Percentiles rank a stretch among this genome's conserved stretches.
Evolutionary conservation across 2,888 invertebrate species (phyloP).

Genomic region (Apoda limacodes): DNA sequence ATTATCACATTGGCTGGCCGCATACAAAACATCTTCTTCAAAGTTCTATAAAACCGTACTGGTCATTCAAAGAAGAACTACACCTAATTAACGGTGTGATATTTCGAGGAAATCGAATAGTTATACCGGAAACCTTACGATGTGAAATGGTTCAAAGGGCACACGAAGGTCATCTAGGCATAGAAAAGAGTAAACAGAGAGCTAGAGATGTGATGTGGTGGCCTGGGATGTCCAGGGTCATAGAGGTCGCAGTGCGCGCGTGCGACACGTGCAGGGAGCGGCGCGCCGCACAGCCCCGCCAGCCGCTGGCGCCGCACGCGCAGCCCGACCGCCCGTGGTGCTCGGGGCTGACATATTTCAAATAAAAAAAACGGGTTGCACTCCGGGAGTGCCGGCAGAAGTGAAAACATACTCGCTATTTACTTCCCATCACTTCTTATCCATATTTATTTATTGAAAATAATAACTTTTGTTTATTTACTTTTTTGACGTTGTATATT

Average conservation of each 20-base stretch:
- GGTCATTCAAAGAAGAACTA: conserved; percentile 15
- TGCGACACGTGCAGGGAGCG: conserved; percentile 17
- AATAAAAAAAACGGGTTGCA: no score
- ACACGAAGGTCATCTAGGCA: conserved; percentile 25
- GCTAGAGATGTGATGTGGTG: conserved; percentile 26
- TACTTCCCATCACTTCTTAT: no score
- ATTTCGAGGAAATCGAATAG: conserved; percentile 18
- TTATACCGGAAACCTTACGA: conserved; percentile 18
- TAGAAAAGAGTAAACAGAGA: conserved; percentile 22
- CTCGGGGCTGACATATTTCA: conserved; percentile 19
- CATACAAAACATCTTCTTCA: conserved; percentile 15
- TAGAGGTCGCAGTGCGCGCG: conserved; percentile 18
- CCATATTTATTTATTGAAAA: no score
- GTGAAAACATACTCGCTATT: no score
- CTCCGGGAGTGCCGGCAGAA: no score
- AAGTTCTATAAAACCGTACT: no score
- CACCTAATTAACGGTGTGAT: conserved; percentile 18
- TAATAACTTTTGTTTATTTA: no score
- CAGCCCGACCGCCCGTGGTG: conserved; percentile 17
- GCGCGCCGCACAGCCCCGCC: no score
- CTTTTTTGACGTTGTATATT: no score
- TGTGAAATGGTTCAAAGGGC: conserved; percentile 18
- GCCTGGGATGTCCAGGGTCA: conserved; percentile 21
- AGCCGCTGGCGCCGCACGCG: conserved; percentile 10
- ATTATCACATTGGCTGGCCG: conserved; percentile 21